Evolutionary conservation across 1,140 invertebrate genomes (phyloP), one percentile per base, ranked within the genome.

Genomic region (Heliothis virescens): DNA sequence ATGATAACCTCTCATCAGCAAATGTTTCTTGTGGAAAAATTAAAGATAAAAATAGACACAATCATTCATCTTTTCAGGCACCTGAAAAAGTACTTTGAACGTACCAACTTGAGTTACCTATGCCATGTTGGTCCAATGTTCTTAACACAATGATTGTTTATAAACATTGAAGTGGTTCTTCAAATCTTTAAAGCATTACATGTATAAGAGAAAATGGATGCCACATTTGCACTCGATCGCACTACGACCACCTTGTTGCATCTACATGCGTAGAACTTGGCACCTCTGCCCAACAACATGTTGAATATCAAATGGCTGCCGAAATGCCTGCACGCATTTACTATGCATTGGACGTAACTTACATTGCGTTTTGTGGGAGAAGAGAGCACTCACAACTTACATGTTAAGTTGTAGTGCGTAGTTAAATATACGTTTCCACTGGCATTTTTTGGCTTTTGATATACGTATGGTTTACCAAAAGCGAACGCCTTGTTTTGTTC

Each of bases 1-100:
- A n/a, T 41, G 26, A 26, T 15, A 63, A 41, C 3, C 15, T 34
- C 26, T 34, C 18, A 41, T 41, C 15, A 47, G 52, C 29, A 47
- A 63, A 26, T 47, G 62, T 29, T 63, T 63, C 2, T 47, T 63
- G 59, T 41, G 34, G 26, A 34, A 62, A 18, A 57, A 59, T 21
- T 59, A 59, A 59, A 21, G 1, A 41, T 41, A 1, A 41, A 41
- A 41, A 41, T 41, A 5, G 5, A 7, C 9, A 41, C 34, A 5
- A 9, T 41, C 5, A 41, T 41, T 0, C 34, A 41, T 41, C 5
- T 7, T 34, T 34, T 34, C 34, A 34, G 5, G 34, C 5, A 41
- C 34, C 1, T 41, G 34, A 41, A 41, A 41, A 41, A 9, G 1
- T 41, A 1, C 34, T 41, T 9, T 41, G 34, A 41, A 41, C 3